phyloP scores from a whole-genome alignment of 1,140 invertebrate genomes.

The Apis florea region DNA sequence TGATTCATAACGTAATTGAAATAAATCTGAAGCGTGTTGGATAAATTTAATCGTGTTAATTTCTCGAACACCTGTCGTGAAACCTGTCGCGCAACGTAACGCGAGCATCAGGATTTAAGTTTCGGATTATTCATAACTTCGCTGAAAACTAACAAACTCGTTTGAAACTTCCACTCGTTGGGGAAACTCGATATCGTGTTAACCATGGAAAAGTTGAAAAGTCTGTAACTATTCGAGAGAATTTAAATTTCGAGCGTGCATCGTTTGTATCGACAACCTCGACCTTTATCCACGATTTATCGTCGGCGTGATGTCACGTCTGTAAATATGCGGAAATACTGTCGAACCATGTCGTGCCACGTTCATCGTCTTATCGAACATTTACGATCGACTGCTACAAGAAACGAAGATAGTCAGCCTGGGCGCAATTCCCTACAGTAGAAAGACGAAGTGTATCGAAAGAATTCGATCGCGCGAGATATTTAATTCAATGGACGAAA shows the following conservation, averaged over 20 bases:
- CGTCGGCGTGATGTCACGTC: neutral
- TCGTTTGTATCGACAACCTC: too few species aligned
- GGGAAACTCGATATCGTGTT: neutral
- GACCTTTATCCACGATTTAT: neutral
- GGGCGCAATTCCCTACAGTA: neutral
- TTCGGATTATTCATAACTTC: neutral
- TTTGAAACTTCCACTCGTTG: neutral
- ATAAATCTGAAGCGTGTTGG: neutral
- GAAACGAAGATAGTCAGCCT: neutral
- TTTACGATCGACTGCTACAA: neutral
- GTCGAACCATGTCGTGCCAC: neutral
- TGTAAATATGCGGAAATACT: neutral
- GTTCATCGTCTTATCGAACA: neutral
- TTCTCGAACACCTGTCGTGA: too few species aligned
- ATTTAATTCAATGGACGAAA: too few species aligned
- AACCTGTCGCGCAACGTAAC: neutral
- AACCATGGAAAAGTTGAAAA: neutral
- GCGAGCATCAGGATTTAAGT: neutral
- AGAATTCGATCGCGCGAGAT: neutral
- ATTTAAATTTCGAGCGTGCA: neutral
- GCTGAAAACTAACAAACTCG: neutral
- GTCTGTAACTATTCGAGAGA: too few species aligned
- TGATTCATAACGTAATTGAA: slow-evolving; percentile 12
- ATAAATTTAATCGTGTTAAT: slow-evolving; percentile 6
- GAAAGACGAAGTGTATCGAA: neutral